Evolutionary conservation across 2,888 invertebrate genomes (phyloP), one percentile per base, ranked within the genome.

Genomic region (Anagyrus pseudococci): DNA sequence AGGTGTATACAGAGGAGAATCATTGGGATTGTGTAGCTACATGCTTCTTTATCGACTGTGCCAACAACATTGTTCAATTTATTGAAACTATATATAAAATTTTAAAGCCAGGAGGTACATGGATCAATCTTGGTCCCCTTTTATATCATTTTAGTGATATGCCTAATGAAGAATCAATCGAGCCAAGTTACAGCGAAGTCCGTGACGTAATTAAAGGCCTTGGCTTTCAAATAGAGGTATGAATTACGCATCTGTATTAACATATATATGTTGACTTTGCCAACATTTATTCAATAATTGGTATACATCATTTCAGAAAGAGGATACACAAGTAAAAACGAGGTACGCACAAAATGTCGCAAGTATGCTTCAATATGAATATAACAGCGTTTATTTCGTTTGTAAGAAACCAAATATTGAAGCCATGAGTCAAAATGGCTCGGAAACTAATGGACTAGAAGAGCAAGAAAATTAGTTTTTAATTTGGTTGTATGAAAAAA

Each of bases 11-110:
- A 1, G 85, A 86, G 43, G 74, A 83, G 46, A 87, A 90, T 66
- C 85, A 88, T 54, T 97, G 96, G 92, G 89, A 96, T 75, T 96
- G 94, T 77, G 89, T 99, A 0, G 93, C 94, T 0, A 96, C 98
- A 0, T 97, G 98, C 71, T 99, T 99, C 83, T 99, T 99, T 81
- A 93, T 99, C 59, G 99, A 99, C 82, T 99, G 99, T 75, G 98
- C 98, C 0, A 93, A 94, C 64, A 99, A 99, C 80, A 90, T 98
- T 19, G 91, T 98, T 3, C 91, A 93, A 74, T 98, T 98, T 75
- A 90, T 99, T 33, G 96, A 98, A 83, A 88, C 91, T 50, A 98
- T 98, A 77, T 92, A 90, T 81, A 86, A 87, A 73, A 94, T 98
- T 70, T 82, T 99, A 7, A 92, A 91, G 77, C 94, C 96, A 1